Evolutionary conservation across 1,140 invertebrate species (phyloP), one percentile per base, ranked within the genome.

Genomic region (Drosophila guanche): DNA sequence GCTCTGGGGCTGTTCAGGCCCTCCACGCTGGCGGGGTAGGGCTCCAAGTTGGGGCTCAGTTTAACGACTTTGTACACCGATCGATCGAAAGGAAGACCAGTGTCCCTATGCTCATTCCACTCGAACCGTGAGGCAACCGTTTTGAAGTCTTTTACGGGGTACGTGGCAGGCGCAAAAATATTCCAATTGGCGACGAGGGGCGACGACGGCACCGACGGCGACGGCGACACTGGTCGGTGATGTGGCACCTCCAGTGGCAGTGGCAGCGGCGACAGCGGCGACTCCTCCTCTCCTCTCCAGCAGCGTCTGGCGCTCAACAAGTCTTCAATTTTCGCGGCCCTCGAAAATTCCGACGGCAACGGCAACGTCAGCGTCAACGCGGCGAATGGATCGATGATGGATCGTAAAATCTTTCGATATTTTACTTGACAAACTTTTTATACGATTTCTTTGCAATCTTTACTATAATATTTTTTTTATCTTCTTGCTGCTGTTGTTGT

Each of bases 11-110:
- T 91, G 79, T 91, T 89, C 69, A 91, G 86, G 88, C 91, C 91
- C 89, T 91, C 91, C 91, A 91, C 91, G 90, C 90, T 91, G 89
- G 91, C 91, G 91, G 91, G 91, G 91, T 91, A 91, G 91, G 90
- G 90, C 90, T 91, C 90, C 90, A 91, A 91, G 78, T 91, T 91
- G 81, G 91, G 91, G 90, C 91, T 91, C 91, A 91, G 91, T 91
- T 91, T 91, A 91, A 90, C 90, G 90, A 91, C 90, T 90, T 91
- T 91, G 80, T 91, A 91, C 68, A 91, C 90, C 90, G 90, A 90
- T 91, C 90, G 84, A 76, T 91, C 90, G 69, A 91, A 91, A 91
- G 90, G 90, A 91, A 91, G 89, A 75, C 90, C 90, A 88, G 90
- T 65, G 86, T 91, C 90, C 90, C 90, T 91, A 91, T 91, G 86